Base-by-base conservation (phyloP, 2,797 vertebrate genomes). In the Pseudochromis fuscus region DNA sequence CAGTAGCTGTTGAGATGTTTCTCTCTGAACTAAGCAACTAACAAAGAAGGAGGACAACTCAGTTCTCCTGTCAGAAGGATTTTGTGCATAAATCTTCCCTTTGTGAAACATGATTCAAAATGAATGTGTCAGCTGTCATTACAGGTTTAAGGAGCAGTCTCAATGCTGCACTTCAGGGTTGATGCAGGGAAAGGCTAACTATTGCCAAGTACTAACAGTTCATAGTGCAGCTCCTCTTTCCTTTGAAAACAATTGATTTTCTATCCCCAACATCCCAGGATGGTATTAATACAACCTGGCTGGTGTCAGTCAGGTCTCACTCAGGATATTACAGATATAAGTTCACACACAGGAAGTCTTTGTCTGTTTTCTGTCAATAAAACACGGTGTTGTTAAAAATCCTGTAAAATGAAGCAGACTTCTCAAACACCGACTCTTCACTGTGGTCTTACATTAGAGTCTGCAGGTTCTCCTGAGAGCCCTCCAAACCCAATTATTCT, bases 401-500 rank as follows among this genome's bases (percentile, higher is more conserved):
- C 24, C n/a, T 51, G 13, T 64, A 15, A 63, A 81, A 63, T 24
- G 6, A 69, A 59, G n/a, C 40, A n/a, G 19, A 38, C 21, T 27
- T 63, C 12, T 52, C 30, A 33, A 28, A 12, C 3, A 55, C 10
- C 1, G 23, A 67, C n/a, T 61, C 27, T 21, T 73, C 49, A 11
- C 50, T 63, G 16, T 66, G 62, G 24, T 67, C 45, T 73, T 38
- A 27, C 33, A 44, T 33, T 75, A 59, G 68, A 27, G 51, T 76
- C 77, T 79, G 23, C 55, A 72, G 72, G 59, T 78, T 79, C 76
- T 86, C 82, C 30, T 3, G 42, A 24, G 79, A 58, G 72, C 60
- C 63, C 13, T 68, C 50, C 13, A 79, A 74, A 73, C 60, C 46
- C 66, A 86, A 85, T 90, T 87, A 87, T 64, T 80, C 67, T 65